Conservation (phyloP, 1,140 invertebrate species). For the Metopolophium dirhodum region DNA sequence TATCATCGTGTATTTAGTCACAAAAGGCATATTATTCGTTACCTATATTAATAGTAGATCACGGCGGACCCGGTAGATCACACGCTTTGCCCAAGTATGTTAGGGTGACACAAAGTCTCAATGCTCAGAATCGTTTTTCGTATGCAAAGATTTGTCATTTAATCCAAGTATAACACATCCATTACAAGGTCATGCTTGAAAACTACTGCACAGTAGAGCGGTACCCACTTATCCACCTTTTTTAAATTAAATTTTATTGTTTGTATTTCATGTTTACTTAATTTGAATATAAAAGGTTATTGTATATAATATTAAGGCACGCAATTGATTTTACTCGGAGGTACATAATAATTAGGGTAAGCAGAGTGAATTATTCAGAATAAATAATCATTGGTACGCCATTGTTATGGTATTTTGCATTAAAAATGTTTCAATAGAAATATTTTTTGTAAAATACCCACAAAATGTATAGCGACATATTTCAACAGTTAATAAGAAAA, state of each 20-base stretch:
- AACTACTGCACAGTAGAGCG: no score
- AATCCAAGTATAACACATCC: no score
- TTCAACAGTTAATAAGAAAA: neutral
- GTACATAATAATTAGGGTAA: neutral
- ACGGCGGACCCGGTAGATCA: no score
- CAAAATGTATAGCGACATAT: neutral
- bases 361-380: neutral
- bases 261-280: neutral
- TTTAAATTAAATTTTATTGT: neutral
- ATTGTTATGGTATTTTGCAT: neutral
- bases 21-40: no score
- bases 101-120: no score
- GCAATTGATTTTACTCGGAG: neutral
- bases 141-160: no score
- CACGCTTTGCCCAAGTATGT: no score
- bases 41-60: no score
- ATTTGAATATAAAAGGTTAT: neutral
- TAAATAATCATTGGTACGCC: neutral
- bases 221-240: no score
- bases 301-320: neutral
- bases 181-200: no score
- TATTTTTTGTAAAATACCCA: neutral
- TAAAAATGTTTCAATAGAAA: neutral
- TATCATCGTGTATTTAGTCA: no score
- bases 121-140: no score